Base-by-base conservation (phyloP, 2,113 vertebrate species). In the Marmota flaviventris region DNA sequence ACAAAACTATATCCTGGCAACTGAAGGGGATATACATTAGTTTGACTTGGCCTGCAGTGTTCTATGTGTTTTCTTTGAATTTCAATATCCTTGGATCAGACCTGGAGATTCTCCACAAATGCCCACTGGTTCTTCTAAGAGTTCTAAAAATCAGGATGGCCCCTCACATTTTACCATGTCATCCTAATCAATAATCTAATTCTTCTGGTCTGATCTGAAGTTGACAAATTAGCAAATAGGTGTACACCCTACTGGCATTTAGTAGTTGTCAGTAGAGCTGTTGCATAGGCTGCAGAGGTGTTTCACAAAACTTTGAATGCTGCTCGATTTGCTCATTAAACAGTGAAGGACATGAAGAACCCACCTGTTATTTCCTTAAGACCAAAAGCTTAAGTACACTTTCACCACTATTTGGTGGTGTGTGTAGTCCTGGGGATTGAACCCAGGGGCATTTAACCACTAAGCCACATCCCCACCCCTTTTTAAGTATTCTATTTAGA, bases 1-100 rank as follows among this genome's bases (percentile, higher is more conserved):
- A 94, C 14, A 96, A 87, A 93, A 72, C 39, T 67, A 69, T 25
- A 88, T 82, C 75, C n/a, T 53, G 34, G 56, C 10, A 95, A 48
- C 12, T 34, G 82, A 89, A 37, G 4, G 72, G 34, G 16, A 13
- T 42, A 90, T 42, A 73, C 2, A 27, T 1, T 96, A 39, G 34
- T 63, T 34, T 95, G 85, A 53, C n/a, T 39, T 63, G 29, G 22
- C 39, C 53, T 73, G 14, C 2, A 79, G 37, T 63, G 24, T 82
- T 93, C 79, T 84, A 2, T 73, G 3, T 79, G 11, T 79, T 73
- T 90, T 84, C 39, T 83, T 42, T 96, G 29, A 83, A 92, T 77
- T 85, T 95, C 27, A 85, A 45, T 69, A 53, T 32, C 53, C 39
- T 18, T 69, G 16, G 1, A 77, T 25, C 61, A 94, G 29, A 86